Evolutionary conservation across 2,797 vertebrate species (phyloP).

Genomic region (Pampus argenteus): DNA sequence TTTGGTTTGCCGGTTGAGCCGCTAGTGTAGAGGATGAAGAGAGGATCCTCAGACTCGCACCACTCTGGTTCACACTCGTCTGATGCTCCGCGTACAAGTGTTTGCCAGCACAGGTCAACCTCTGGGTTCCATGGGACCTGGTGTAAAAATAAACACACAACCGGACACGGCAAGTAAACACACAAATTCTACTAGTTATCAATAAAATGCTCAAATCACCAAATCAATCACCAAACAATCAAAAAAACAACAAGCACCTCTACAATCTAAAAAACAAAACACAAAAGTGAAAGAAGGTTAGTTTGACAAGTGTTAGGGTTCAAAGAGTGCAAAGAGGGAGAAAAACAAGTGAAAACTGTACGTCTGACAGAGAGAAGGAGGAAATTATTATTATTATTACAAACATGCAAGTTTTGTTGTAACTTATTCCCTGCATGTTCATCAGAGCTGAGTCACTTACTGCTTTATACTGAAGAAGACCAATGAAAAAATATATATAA

Average conservation of each 20-base stretch:
- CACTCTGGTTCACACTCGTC: constrained; percentile 95
- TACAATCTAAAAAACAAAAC: constrained; percentile 24
- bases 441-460: constrained; percentile 14
- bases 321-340: neutral
- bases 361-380: constrained; percentile 6
- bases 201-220: neutral
- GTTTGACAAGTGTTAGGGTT: no score
- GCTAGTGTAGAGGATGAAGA: constrained; percentile 97
- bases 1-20: constrained; percentile 98
- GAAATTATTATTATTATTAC: constrained; percentile 17
- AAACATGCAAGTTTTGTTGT: neutral
- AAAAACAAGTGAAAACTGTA: neutral
- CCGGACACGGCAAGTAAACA: neutral
- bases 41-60: constrained; percentile 94
- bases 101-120: constrained; percentile 92
- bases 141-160: no score
- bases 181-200: neutral
- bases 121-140: constrained; percentile 93
- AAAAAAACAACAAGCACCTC: neutral
- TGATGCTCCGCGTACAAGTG: constrained; percentile 84
- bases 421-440: neutral
- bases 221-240: neutral
- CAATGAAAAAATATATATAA: neutral
- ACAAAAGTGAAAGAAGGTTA: constrained; percentile 29
- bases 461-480: neutral